Evolutionary conservation across 2,797 vertebrate genomes (phyloP).

Genomic region (Hoplostethus atlanticus): DNA sequence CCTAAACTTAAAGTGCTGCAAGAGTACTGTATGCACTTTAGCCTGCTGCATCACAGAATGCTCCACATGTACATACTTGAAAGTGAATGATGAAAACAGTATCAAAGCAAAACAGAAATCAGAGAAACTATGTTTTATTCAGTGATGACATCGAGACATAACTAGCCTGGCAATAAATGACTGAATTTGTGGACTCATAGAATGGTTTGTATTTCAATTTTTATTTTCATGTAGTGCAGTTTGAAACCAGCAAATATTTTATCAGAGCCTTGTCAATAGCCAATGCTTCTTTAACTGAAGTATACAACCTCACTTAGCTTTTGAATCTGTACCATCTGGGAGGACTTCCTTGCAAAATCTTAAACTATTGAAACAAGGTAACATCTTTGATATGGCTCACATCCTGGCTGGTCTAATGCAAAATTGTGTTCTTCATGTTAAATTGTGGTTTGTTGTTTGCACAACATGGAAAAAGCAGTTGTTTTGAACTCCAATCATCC

Average conservation of each 20-base stretch:
- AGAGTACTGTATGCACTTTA: background rate
- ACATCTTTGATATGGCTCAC: conserved; percentile 16
- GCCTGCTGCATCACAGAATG: background rate
- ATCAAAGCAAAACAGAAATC: conserved; percentile 17
- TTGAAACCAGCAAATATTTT: conserved; percentile 43
- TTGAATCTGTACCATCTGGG: background rate
- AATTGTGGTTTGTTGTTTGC: conserved; percentile 39
- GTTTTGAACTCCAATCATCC: conserved; percentile 45
- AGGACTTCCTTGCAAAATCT: background rate
- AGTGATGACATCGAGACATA: conserved; percentile 23
- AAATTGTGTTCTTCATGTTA: background rate
- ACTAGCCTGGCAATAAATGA: background rate
- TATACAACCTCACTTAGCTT: background rate
- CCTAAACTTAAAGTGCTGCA: background rate
- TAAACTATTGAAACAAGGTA: conserved; percentile 12
- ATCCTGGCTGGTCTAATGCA: background rate
- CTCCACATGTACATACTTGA: background rate
- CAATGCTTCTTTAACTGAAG: background rate
- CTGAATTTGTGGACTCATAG: conserved; percentile 2
- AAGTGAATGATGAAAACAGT: conserved; percentile 15
- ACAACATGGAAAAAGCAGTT: conserved; percentile 36
- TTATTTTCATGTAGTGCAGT: conserved; percentile 11
- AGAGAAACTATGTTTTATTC: conserved; percentile 14
- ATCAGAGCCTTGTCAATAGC: conserved; percentile 35
- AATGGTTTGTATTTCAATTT: conserved; percentile 39